These are phyloP conservation scores for Temnothorax rugatulus DNA, from an alignment of 2,888 invertebrate genomes.

Conservation along the genomic window DNA sequence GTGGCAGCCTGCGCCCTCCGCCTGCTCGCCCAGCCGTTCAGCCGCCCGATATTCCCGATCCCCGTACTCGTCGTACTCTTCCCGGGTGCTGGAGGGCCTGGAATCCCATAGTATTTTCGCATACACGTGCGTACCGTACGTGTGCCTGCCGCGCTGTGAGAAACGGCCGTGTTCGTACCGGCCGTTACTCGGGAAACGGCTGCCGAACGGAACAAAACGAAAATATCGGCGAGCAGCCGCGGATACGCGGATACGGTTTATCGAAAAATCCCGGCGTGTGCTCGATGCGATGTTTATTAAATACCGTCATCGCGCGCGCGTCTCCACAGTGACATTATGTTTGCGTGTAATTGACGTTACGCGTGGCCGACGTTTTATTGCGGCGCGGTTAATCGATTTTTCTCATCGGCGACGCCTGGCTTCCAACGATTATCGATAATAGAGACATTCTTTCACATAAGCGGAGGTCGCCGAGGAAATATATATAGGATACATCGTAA, in stretches of 20 bases:
- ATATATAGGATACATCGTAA: background rate
- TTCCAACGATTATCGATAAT: slow-evolving; percentile 27
- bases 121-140: slow-evolving; percentile 8
- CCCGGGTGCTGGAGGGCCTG: slow-evolving; percentile 90
- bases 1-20: slow-evolving; percentile 87
- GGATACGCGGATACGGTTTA: slow-evolving; percentile 2
- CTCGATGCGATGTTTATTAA: slow-evolving; percentile 43
- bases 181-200: background rate
- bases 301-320: slow-evolving; percentile 8
- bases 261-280: slow-evolving; percentile 2
- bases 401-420: slow-evolving; percentile 2
- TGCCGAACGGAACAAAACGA: background rate
- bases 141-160: slow-evolving; percentile 42
- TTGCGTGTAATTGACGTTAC: slow-evolving; percentile 37
- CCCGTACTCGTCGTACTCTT: slow-evolving; percentile 89
- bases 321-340: slow-evolving; percentile 12
- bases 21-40: slow-evolving; percentile 89
- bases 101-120: slow-evolving; percentile 69
- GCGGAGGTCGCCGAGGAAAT: background rate
- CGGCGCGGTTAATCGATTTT: slow-evolving; percentile 20
- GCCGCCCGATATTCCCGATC: slow-evolving; percentile 92
- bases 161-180: slow-evolving; percentile 34
- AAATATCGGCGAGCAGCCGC: slow-evolving; percentile 10
- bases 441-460: slow-evolving; percentile 2
- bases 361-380: slow-evolving; percentile 17